A percentile compares a stretch with the other conserved stretches of the same genome.
These are phyloP conservation scores for Amyelois transitella DNA, from an alignment of 1,140 invertebrate species.

Conservation along the genomic window DNA sequence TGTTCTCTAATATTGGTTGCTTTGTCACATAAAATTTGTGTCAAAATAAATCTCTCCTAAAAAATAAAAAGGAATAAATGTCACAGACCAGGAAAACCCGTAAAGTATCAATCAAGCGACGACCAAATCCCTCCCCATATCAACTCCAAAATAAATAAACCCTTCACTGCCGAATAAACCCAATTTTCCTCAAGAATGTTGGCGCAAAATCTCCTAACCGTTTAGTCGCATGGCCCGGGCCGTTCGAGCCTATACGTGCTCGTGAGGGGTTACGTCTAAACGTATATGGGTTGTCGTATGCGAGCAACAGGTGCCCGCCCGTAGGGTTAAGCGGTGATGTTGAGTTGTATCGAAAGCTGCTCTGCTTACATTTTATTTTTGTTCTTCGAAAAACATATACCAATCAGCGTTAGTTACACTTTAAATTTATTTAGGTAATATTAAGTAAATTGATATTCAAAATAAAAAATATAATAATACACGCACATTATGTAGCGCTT, in stretches of 20 bases:
- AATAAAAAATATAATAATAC: too few species aligned
- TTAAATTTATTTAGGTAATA: constrained; percentile 4
- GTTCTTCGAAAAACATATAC: too few species aligned
- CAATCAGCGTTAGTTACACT: neutral
- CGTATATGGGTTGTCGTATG: constrained; percentile 60
- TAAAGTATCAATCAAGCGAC: constrained; percentile 11
- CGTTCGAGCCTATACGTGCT: constrained; percentile 25
- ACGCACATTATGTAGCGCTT: too few species aligned
- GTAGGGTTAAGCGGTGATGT: constrained; percentile 58
- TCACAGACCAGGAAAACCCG: constrained; percentile 35
- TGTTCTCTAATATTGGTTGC: too few species aligned
- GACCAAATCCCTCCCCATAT: constrained; percentile 38
- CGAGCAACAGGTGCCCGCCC: constrained; percentile 63
- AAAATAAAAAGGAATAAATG: too few species aligned
- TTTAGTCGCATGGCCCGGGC: constrained; percentile 38
- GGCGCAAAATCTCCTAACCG: constrained; percentile 35
- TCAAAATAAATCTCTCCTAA: too few species aligned
- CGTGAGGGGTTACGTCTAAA: constrained; percentile 44
- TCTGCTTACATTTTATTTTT: constrained; percentile 31
- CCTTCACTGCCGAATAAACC: constrained; percentile 49
- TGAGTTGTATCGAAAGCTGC: constrained; percentile 15
- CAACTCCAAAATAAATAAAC: constrained; percentile 45
- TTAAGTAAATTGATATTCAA: too few species aligned
- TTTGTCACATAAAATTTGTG: neutral
- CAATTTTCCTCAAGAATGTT: constrained; percentile 48